These are phyloP conservation scores for Latrodectus hesperus DNA, from an alignment of 2,888 invertebrate species.

Conservation along the genomic window DNA sequence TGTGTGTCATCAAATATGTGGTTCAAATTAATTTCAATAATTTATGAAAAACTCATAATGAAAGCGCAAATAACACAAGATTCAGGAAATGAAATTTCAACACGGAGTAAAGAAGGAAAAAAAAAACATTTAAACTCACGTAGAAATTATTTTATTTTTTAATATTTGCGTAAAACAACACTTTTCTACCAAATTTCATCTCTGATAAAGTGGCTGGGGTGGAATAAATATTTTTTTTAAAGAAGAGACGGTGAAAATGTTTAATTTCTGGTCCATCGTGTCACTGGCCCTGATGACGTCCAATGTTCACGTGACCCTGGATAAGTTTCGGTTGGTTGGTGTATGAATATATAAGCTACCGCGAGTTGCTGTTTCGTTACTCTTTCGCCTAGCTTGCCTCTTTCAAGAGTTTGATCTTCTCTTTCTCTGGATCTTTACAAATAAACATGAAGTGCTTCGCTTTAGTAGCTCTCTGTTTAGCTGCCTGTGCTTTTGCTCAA, in stretches of 20 bases:
- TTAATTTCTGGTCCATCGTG: slow-evolving; percentile 65
- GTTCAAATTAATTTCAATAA: no score
- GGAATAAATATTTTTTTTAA: neutral
- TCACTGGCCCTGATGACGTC: slow-evolving; percentile 65
- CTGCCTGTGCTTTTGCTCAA: slow-evolving; percentile 32
- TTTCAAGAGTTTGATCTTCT: slow-evolving; percentile 20
- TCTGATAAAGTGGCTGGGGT: neutral
- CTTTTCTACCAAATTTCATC: no score
- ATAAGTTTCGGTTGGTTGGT: slow-evolving; percentile 43
- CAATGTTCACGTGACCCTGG: slow-evolving; percentile 23
- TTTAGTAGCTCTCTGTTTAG: slow-evolving; percentile 44
- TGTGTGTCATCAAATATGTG: no score
- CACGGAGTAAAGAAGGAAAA: no score
- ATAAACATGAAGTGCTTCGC: slow-evolving; percentile 50
- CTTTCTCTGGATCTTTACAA: slow-evolving; percentile 1
- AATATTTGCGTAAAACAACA: no score
- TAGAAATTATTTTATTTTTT: no score
- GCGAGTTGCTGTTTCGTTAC: slow-evolving; percentile 45
- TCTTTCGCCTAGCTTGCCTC: slow-evolving; percentile 17
- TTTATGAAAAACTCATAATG: no score
- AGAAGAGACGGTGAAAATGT: slow-evolving; percentile 20
- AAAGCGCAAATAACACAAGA: no score
- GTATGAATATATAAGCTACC: slow-evolving; percentile 48
- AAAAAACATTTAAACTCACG: no score
- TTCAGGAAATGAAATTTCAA: no score